Evolutionary conservation across 2,797 vertebrate genomes (phyloP).

Genomic region (Lutjanus argentimaculatus): DNA sequence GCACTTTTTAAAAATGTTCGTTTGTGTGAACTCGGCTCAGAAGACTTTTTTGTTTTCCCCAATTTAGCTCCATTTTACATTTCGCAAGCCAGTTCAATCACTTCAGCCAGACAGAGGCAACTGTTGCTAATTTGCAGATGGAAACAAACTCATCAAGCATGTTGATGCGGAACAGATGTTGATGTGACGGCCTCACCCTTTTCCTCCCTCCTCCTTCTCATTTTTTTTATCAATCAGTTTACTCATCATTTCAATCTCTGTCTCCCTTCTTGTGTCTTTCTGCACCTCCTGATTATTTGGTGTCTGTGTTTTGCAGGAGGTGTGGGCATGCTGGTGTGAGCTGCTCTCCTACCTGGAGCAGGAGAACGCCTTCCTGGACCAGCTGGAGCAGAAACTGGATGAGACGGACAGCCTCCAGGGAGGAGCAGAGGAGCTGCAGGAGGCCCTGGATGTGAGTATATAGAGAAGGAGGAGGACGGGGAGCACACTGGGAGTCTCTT

Average conservation of each 20-base stretch:
- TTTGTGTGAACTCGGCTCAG: not conserved
- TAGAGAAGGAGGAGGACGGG: not conserved
- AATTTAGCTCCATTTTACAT: not conserved
- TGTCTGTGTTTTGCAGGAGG: conserved; percentile 87
- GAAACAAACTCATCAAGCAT: conserved; percentile 33
- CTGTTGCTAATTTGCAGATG: conserved; percentile 21
- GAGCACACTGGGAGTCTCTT: not conserved
- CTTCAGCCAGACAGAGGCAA: conserved; percentile 11
- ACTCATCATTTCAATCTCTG: not conserved
- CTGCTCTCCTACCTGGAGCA: conserved; percentile 93
- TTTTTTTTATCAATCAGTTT: not conserved
- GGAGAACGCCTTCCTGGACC: conserved; percentile 95
- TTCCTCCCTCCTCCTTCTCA: not conserved
- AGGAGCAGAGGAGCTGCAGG: conserved; percentile 91
- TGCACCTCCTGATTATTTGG: not conserved
- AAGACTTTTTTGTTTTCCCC: not conserved
- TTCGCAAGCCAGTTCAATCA: not conserved
- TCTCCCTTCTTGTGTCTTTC: no score
- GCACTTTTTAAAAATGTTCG: not conserved
- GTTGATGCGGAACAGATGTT: conserved; percentile 36
- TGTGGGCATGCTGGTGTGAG: conserved; percentile 97
- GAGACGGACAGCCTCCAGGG: conserved; percentile 91
- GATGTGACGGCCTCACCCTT: not conserved
- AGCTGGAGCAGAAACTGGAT: conserved; percentile 92
- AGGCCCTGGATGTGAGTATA: conserved; percentile 91